These are phyloP conservation scores for Agapornis canus DNA, from an alignment of 2,797 vertebrate genomes.

Conservation along the genomic window DNA sequence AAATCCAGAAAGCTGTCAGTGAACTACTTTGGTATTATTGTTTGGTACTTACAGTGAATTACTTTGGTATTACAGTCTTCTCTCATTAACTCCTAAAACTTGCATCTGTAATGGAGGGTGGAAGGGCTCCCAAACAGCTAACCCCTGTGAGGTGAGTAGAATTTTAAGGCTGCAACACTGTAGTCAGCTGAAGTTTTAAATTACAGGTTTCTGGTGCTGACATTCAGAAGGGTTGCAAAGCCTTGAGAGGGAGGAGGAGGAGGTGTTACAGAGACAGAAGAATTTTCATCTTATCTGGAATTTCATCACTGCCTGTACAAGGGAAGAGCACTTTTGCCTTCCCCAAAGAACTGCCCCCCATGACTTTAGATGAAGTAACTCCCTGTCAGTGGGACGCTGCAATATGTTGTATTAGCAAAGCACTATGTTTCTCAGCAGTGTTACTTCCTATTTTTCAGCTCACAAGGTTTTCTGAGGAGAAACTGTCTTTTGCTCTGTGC, in stretches of 20 bases:
- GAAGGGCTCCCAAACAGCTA: background rate
- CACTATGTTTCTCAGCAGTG: background rate
- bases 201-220: background rate
- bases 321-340: background rate
- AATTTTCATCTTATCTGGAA: background rate
- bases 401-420: background rate
- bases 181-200: background rate
- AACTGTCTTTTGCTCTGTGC: background rate
- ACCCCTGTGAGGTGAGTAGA: background rate
- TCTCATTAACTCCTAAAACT: background rate
- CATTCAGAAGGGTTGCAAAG: background rate
- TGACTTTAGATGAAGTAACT: background rate
- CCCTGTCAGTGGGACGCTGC: background rate
- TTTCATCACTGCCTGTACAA: background rate
- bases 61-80: background rate
- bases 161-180: background rate
- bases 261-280: background rate
- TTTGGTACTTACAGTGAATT: background rate
- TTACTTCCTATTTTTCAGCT: background rate
- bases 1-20: background rate
- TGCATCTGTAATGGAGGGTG: background rate
- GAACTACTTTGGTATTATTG: background rate
- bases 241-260: background rate
- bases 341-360: background rate
- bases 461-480: background rate